Evolutionary conservation across 2,888 invertebrate species (phyloP), one percentile per base, ranked within the genome.

Genomic region (Pinctada fucata): DNA sequence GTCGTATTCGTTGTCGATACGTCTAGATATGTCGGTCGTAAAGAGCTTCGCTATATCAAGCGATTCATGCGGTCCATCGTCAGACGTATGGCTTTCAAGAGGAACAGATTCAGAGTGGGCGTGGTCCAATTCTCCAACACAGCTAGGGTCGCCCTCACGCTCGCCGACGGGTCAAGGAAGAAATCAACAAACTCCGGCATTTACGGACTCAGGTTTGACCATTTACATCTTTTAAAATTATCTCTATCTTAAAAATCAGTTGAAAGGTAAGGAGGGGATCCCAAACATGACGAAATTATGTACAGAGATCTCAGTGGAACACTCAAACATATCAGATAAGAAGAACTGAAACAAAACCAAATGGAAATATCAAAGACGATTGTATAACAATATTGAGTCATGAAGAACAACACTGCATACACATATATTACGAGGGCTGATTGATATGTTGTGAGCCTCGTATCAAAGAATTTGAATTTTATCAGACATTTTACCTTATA

Each of bases 1-100:
- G 85, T 91, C 49, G 87, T 90, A 10, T 89, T 91, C 78, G 88
- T 88, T 49, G 82, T 91, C 3, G 91, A 91, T 73, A 82, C 87
- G 0, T 91, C 91, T 4, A 88, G 91, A 5, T 90, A 90, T 78
- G 88, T 90, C 64, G 81, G 85, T 47, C 82, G 88, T 51, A 82
- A 82, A 47, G 86, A 88, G 47, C 83, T 89, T 79, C 85, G 88
- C 72, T 66, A 84, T 63, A 82, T 90, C 48, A 86, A 88, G 72
- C 80, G 87, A 6, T 90, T 90, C 82, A 77, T 90, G 4, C 81
- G 87, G 13, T 81, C 83, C n/a, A 76, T 90, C 3, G 84, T 90
- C 47, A 87, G 88, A 76, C 78, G 87, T 58, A 84, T 91, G 87
- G 86, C 87, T 13, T 89, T 91, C 79, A 86, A 85, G 13, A 72